These are phyloP conservation scores for Drosophila sechellia DNA, from an alignment of 1,140 invertebrate genomes.

Conservation along the genomic window DNA sequence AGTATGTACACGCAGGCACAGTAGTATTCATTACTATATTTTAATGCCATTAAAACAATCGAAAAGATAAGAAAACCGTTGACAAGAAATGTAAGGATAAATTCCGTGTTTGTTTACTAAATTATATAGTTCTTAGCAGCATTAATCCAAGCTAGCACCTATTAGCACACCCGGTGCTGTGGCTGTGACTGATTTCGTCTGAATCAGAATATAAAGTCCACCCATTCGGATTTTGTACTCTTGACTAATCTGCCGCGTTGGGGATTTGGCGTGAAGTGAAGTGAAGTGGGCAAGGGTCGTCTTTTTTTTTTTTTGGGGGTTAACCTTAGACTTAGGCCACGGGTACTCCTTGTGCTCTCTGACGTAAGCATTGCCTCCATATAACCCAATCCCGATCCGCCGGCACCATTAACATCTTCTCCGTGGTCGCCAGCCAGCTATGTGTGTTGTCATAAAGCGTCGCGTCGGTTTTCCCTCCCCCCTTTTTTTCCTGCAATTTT, in stretches of 20 bases:
- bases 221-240: conserved; percentile 36
- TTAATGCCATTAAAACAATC: neutral
- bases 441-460: conserved; percentile 43
- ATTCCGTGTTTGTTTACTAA: neutral
- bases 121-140: too few species aligned
- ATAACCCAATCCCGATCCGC: conserved; percentile 25
- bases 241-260: conserved; percentile 34
- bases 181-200: conserved; percentile 19
- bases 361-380: conserved; percentile 55
- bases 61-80: neutral
- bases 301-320: neutral
- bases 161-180: neutral
- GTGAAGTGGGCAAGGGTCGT: conserved; percentile 34
- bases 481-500: conserved; percentile 24
- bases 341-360: conserved; percentile 16
- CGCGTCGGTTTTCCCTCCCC: conserved; percentile 27
- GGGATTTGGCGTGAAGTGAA: conserved; percentile 10
- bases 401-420: neutral
- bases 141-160: too few species aligned
- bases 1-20: conserved; percentile 21
- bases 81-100: neutral
- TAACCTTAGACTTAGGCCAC: conserved; percentile 27
- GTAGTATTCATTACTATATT: neutral
- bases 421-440: conserved; percentile 14
- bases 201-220: conserved; percentile 53